Base-by-base conservation (phyloP, 2,797 vertebrate genomes). In the Ctenopoma multispine region DNA sequence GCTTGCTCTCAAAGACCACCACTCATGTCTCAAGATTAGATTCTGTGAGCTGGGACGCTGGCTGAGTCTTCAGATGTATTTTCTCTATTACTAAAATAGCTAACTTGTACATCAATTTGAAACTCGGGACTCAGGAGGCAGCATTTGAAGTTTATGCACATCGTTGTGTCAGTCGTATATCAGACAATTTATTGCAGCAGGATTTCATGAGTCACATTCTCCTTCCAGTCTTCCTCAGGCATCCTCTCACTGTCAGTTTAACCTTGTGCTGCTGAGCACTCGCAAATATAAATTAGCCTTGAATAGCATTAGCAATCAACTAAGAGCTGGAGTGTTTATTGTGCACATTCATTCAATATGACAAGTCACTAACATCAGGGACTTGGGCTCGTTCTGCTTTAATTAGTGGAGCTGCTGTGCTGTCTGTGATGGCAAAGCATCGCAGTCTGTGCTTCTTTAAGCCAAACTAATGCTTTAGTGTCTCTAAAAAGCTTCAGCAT, bases 311-410 rank as follows among this genome's bases (percentile, higher is more conserved):
- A 78, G 73, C 80, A 90, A 87, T 88, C 81, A 81, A 38, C 85
- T 89, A 85, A 90, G 76, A 83, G 87, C 79, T 20, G 3, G 20
- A 40, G 51, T 82, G 62, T 89, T 88, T 87, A 80, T 77, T 77
- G 79, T 83, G 63, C 72, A 66, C 67, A 68, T 79, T 90, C 74
- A 89, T 87, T 90, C 88, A 87, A 69, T 80, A 69, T 87, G 82
- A 77, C 81, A 77, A 74, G 71, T 75, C 69, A 38, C 56, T 38
- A 46, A 65, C 72, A 69, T 77, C 78, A 78, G 68, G 69, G 68
- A 51, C 84, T 87, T 85, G 23, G 4, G 38, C 72, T 66, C 54
- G 51, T 64, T 81, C 62, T 58, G 46, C 43, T 38, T 75, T 87
- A 76, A 85, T 82, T 66, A 74, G 64, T 7, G 17, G 60, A 72